A percentile compares a stretch with the other conserved stretches of the same genome.
Evolutionary conservation across 2,113 vertebrate genomes (phyloP).

Genomic region (Cephalopholis sonnerati): DNA sequence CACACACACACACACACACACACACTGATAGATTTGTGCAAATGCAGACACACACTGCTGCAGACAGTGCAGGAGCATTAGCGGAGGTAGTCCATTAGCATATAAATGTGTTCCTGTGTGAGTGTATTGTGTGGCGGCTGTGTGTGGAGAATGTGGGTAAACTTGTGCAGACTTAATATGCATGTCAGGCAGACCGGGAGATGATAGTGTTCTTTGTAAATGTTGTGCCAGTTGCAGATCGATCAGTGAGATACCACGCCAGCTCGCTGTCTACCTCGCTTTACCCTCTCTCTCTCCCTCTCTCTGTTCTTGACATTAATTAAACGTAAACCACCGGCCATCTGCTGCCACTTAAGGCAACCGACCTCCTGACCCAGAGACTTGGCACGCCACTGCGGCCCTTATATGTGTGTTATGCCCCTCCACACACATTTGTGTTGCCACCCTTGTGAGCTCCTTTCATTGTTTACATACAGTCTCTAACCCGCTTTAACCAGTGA

Average conservation of each 20-base stretch:
- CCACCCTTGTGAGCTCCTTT: not conserved
- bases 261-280: not conserved
- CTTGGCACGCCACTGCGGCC: slow-evolving; percentile 1
- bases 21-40: slow-evolving; percentile 16
- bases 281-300: not conserved
- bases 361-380: slow-evolving; percentile 47
- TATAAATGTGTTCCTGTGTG: slow-evolving; percentile 61
- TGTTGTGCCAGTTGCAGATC: slow-evolving; percentile 41
- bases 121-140: slow-evolving; percentile 24
- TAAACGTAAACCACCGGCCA: slow-evolving; percentile 69
- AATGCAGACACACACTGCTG: slow-evolving; percentile 21
- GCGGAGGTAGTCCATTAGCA: slow-evolving; percentile 51
- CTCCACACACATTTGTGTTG: slow-evolving; percentile 4
- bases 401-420: slow-evolving; percentile 5
- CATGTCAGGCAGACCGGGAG: slow-evolving; percentile 40
- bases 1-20: slow-evolving; percentile 3
- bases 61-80: slow-evolving; percentile 37
- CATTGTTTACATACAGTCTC: not conserved
- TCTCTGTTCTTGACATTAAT: slow-evolving; percentile 49
- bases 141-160: slow-evolving; percentile 10
- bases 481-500: not conserved
- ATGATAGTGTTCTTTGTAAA: slow-evolving; percentile 53
- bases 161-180: slow-evolving; percentile 40
- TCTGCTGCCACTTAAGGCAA: slow-evolving; percentile 61
- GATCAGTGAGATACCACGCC: slow-evolving; percentile 5